Percentiles rank a stretch among this genome's conserved stretches.
Evolutionary conservation across 2,113 vertebrate genomes (phyloP).

Genomic region (Channa maculata): DNA sequence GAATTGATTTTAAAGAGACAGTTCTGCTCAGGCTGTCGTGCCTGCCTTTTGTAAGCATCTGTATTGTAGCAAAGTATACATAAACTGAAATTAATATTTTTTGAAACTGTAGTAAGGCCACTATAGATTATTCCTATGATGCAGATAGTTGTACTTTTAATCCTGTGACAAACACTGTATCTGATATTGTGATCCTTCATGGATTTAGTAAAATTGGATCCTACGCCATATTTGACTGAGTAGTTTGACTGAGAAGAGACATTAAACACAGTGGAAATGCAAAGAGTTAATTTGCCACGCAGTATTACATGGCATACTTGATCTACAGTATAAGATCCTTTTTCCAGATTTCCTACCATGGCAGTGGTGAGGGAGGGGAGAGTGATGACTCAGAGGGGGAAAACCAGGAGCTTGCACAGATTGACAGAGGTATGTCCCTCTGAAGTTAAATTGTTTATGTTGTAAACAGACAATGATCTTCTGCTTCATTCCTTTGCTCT

Average conservation of each 20-base stretch:
- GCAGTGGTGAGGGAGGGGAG: slow-evolving; percentile 89
- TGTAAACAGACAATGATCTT: neutral
- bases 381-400: slow-evolving; percentile 94
- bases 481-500: neutral
- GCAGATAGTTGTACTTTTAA: neutral
- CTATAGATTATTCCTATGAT: neutral
- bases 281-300: neutral
- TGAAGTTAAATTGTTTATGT: neutral
- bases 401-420: slow-evolving; percentile 94
- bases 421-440: slow-evolving; percentile 88
- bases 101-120: neutral
- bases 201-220: neutral
- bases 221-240: neutral
- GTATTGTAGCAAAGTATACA: neutral
- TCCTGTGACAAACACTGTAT: neutral
- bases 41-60: neutral
- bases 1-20: slow-evolving; percentile 62
- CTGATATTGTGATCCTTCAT: neutral
- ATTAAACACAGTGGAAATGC: neutral
- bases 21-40: slow-evolving; percentile 13
- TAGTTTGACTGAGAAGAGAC: neutral
- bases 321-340: slow-evolving; percentile 36
- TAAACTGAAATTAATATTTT: neutral
- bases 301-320: slow-evolving; percentile 30
- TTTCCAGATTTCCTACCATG: slow-evolving; percentile 90